These are phyloP conservation scores for Aphelinus atriplicis DNA, from an alignment of 1,140 invertebrate genomes.

Conservation along the genomic window DNA sequence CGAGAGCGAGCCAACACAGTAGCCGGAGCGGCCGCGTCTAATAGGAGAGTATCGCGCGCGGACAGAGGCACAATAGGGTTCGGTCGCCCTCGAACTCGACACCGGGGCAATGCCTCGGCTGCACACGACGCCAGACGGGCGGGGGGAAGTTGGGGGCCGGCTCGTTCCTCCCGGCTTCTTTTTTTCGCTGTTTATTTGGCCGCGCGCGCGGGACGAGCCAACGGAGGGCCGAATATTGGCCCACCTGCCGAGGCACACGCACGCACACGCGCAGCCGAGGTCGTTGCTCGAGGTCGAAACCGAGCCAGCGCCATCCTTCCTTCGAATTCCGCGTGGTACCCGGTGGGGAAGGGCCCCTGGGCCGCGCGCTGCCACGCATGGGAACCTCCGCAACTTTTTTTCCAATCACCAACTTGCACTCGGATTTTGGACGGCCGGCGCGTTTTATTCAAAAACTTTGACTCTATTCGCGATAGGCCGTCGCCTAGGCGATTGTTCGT, in stretches of 20 bases:
- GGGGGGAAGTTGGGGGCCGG: not conserved
- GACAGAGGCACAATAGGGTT: too few relatives aligned
- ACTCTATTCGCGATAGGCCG: too few relatives aligned
- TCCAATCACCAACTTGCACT: too few relatives aligned
- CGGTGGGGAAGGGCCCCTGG: not conserved
- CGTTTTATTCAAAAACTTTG: too few relatives aligned
- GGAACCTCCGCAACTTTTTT: too few relatives aligned
- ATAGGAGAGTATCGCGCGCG: too few relatives aligned
- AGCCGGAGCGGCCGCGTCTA: too few relatives aligned
- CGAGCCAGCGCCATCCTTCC: conserved; percentile 42
- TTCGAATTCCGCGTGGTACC: conserved; percentile 39
- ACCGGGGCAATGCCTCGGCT: not conserved
- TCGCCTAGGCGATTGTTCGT: too few relatives aligned
- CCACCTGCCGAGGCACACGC: conserved; percentile 31
- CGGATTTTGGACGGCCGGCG: too few relatives aligned
- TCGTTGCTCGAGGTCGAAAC: conserved; percentile 44
- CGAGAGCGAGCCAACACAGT: too few relatives aligned
- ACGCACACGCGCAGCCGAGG: conserved; percentile 33
- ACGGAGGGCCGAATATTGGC: conserved; percentile 14
- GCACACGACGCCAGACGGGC: conserved; percentile 4
- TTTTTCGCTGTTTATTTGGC: not conserved
- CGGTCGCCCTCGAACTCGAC: conserved; percentile 23
- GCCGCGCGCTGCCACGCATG: too few relatives aligned
- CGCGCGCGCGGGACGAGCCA: not conserved
- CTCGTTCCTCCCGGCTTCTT: too few relatives aligned